Evolutionary conservation across 2,888 invertebrate genomes (phyloP).

Genomic region (Calameuta pallipes): DNA sequence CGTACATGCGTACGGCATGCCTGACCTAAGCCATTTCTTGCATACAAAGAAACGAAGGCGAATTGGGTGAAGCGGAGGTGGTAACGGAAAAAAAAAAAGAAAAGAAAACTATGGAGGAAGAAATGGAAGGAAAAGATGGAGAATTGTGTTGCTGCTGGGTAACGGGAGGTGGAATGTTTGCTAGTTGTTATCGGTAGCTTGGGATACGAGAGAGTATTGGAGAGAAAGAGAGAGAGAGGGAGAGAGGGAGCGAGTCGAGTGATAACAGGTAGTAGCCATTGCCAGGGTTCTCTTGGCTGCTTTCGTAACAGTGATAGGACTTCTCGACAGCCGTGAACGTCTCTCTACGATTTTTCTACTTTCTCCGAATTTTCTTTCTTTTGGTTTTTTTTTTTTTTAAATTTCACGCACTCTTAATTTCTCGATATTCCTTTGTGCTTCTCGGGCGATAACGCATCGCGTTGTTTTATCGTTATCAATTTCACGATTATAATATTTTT

Average conservation of each 20-base stretch:
- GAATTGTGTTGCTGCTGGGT: neutral
- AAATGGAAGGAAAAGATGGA: constrained; percentile 24
- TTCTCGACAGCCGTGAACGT: constrained; percentile 45
- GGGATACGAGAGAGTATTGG: constrained; percentile 24
- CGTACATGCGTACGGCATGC: neutral
- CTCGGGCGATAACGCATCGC: neutral
- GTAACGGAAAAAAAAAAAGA: neutral
- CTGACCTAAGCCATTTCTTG: neutral
- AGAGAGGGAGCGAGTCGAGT: constrained; percentile 22
- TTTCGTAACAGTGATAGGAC: constrained; percentile 53
- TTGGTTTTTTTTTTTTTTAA: neutral
- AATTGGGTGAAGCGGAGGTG: neutral
- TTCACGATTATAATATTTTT: neutral
- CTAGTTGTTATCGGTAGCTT: constrained; percentile 33
- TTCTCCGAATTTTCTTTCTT: neutral
- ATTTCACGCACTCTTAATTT: neutral
- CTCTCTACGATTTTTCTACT: constrained; percentile 30
- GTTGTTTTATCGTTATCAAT: neutral
- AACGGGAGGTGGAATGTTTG: constrained; percentile 34
- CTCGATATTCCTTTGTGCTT: neutral
- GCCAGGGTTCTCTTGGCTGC: constrained; percentile 39
- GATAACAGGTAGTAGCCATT: constrained; percentile 55
- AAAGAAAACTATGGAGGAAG: neutral
- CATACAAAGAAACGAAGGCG: neutral
- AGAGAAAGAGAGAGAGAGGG: constrained; percentile 18